phyloP scores from a whole-genome alignment of 2,888 invertebrate species.

The Drosophila gaucha region DNA sequence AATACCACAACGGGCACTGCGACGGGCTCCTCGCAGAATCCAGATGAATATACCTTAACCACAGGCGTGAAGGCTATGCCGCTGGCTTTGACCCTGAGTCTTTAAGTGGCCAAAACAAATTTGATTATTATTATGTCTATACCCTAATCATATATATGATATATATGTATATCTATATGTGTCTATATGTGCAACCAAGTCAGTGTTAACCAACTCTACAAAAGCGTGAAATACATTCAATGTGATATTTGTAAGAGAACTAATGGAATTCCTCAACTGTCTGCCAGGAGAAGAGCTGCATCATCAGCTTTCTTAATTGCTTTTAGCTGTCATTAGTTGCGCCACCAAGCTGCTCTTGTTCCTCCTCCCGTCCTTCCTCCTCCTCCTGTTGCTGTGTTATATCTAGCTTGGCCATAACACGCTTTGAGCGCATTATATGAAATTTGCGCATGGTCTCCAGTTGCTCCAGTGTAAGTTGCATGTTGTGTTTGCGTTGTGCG shows the following conservation, averaged over 20 bases:
- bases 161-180: constrained; percentile 34
- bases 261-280: background rate
- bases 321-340: background rate
- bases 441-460: constrained; percentile 74
- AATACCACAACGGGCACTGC: constrained; percentile 81
- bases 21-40: constrained; percentile 82
- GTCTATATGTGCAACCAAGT: constrained; percentile 57
- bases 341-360: background rate
- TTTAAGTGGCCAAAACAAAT: constrained; percentile 18
- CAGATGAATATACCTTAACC: constrained; percentile 68
- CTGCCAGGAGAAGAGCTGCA: background rate
- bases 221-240: constrained; percentile 70
- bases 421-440: constrained; percentile 63
- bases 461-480: constrained; percentile 55
- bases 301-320: background rate
- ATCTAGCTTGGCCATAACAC: constrained; percentile 22
- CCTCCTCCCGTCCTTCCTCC: background rate
- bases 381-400: background rate
- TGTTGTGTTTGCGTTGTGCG: constrained; percentile 62
- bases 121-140: constrained; percentile 42
- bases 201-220: constrained; percentile 60
- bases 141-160: constrained; percentile 33
- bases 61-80: constrained; percentile 62
- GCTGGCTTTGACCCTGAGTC: constrained; percentile 57
- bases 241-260: constrained; percentile 72